Base-by-base conservation (phyloP, 1,140 invertebrate species). In the Cryptotermes secundus region DNA sequence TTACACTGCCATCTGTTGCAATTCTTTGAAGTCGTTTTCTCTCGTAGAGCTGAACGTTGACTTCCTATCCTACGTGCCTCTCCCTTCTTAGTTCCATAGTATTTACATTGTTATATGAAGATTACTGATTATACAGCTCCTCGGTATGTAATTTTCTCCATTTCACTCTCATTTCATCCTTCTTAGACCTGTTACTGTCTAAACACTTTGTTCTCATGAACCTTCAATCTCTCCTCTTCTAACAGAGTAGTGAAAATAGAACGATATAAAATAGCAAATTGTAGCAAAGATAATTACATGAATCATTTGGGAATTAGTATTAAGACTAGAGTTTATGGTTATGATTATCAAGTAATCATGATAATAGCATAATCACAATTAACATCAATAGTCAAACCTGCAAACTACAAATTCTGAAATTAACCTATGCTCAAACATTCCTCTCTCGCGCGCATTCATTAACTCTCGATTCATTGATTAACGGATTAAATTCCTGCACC, bases 391-490 rank as follows among this genome's bases (percentile, higher is more conserved):
- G 59, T 72, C 26, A n/a, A 72, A 3, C 1, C n/a, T 72, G 59
- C 26, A 72, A 72, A 72, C 2, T 72, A 72, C 26, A 72, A n/a
- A 72, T 72, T 31, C n/a, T 72, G n/a, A 1, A n/a, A 59, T 22
- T 2, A 24, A 24, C 53, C 53, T 59, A 59, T 26, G 14, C 0
- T n/a, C 59, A 3, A 19, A n/a, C 26, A 72, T 72, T 72, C n/a
- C 26, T 31, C 59, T 72, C 59, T n/a, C 26, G 26, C n/a, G n/a
- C n/a, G n/a, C 26, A 72, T 72, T 72, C n/a, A 72, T 72, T 72
- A 72, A n/a, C 59, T 72, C 59, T 72, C 59, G 59, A 72, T 31
- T 72, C 59, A 72, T 72, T 72, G 59, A 72, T 72, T 72, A 72
- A 31, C n/a, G 26, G 59, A 72, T 72, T 31, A 72, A 72, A 72